phyloP scores from a whole-genome alignment of 2,797 vertebrate genomes.

The Amniataba percoides region DNA sequence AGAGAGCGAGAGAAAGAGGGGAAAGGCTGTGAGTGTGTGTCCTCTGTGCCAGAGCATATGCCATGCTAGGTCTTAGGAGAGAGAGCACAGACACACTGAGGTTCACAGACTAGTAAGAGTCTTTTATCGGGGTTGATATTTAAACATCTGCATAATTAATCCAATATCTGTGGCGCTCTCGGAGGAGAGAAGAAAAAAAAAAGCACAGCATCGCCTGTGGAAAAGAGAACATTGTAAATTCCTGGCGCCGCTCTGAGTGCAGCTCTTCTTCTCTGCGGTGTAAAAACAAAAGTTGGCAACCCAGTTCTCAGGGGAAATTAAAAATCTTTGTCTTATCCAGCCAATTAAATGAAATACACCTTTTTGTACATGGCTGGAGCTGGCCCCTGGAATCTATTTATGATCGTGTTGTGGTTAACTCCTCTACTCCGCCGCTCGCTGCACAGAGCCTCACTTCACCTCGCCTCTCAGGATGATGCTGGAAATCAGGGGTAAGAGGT shows the following conservation, averaged over 20 bases:
- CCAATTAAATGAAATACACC: conserved; percentile 81
- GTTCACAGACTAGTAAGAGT: conserved; percentile 63
- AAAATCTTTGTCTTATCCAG: conserved; percentile 81
- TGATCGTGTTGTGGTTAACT: conserved; percentile 55
- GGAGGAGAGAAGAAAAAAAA: conserved; percentile 32
- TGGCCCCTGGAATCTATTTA: conserved; percentile 72
- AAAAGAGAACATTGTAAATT: conserved; percentile 72
- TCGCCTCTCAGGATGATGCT: conserved; percentile 23
- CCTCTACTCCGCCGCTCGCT: conserved; percentile 19
- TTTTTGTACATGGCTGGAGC: conserved; percentile 71
- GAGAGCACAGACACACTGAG: conserved; percentile 43
- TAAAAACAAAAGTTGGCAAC: conserved; percentile 81
- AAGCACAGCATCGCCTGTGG: conserved; percentile 47
- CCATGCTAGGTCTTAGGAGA: conserved; percentile 51
- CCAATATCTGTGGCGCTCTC: conserved; percentile 69
- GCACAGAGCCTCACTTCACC: conserved; percentile 36
- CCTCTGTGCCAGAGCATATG: conserved; percentile 56
- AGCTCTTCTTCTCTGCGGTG: conserved; percentile 60
- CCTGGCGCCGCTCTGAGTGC: conserved; percentile 69
- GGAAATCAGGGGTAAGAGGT: conserved; percentile 24
- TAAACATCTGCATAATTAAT: conserved; percentile 81
- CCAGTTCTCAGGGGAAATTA: conserved; percentile 79
- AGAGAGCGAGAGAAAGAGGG: conserved; percentile 17
- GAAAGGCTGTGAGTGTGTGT: conserved; percentile 61
- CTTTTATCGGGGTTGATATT: conserved; percentile 71